phyloP scores from a whole-genome alignment of 1,140 invertebrate genomes.

The Heterodera carotae region DNA sequence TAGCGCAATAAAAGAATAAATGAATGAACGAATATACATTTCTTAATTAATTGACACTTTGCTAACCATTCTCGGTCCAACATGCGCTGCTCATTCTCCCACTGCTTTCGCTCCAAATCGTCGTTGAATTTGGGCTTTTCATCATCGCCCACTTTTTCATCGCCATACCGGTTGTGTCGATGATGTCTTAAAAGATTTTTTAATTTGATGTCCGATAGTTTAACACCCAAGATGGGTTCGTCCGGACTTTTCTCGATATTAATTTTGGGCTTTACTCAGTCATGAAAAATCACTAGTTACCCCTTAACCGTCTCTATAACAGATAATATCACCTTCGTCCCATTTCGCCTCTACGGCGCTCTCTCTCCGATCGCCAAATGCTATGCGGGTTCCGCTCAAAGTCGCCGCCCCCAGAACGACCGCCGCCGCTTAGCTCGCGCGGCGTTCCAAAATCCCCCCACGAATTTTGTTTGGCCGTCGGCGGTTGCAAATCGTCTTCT shows the following conservation, averaged over 20 bases:
- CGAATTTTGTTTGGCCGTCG: conserved; percentile 71
- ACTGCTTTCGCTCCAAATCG: conserved; percentile 76
- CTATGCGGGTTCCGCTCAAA: conserved; percentile 41
- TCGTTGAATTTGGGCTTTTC: conserved; percentile 47
- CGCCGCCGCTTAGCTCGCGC: conserved; percentile 72
- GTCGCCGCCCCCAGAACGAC: conserved; percentile 39
- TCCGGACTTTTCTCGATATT: too few species aligned
- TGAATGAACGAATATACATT: background rate
- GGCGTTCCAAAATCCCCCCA: conserved; percentile 75
- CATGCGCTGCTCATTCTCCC: conserved; percentile 89
- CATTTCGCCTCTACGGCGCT: conserved; percentile 42
- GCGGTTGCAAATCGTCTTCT: conserved; percentile 70
- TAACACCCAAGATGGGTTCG: too few species aligned
- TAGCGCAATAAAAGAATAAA: too few species aligned
- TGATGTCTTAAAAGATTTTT: conserved; percentile 25
- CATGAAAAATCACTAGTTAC: too few species aligned
- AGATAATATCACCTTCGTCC: conserved; percentile 62
- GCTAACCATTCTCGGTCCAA: conserved; percentile 95
- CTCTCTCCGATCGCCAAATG: conserved; percentile 57
- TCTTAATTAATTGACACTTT: conserved; percentile 76
- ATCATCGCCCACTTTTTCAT: conserved; percentile 27
- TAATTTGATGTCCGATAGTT: conserved; percentile 65
- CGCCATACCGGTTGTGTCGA: conserved; percentile 21
- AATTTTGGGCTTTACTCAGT: too few species aligned
- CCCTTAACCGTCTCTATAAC: too few species aligned